Evolutionary conservation across 2,113 vertebrate species (phyloP).

Genomic region (Girardinichthys multiradiatus): DNA sequence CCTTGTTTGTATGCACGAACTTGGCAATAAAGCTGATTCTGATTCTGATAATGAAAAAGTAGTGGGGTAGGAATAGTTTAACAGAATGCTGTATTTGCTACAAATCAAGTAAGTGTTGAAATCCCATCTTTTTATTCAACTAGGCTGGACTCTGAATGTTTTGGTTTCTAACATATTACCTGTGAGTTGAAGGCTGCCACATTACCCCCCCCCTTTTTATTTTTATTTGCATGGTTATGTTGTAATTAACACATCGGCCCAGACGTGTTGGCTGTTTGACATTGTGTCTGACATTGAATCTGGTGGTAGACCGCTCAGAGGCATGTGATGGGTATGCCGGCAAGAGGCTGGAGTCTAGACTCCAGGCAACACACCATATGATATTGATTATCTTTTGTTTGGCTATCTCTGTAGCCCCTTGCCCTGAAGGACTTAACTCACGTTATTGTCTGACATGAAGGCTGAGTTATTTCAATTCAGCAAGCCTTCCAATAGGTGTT

Average conservation of each 20-base stretch:
- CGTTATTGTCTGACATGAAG: conserved; percentile 72
- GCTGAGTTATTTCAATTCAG: conserved; percentile 69
- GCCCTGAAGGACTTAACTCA: conserved; percentile 74
- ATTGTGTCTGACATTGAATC: conserved; percentile 78
- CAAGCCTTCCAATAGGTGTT: conserved; percentile 30
- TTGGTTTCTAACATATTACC: background rate
- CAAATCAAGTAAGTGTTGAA: background rate
- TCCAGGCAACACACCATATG: conserved; percentile 75
- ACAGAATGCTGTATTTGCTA: background rate
- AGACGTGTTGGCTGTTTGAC: conserved; percentile 69
- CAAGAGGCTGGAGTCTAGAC: conserved; percentile 71
- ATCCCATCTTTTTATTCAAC: background rate
- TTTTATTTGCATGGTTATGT: conserved; percentile 49
- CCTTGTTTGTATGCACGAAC: no score
- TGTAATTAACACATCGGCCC: conserved; percentile 67
- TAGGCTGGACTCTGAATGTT: background rate
- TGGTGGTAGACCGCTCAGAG: conserved; percentile 66
- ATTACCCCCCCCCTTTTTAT: background rate
- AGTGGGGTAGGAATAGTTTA: background rate
- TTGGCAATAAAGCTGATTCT: no score
- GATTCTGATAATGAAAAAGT: no score
- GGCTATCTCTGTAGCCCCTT: conserved; percentile 74
- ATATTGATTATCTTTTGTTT: conserved; percentile 84
- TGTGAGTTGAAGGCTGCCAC: conserved; percentile 24
- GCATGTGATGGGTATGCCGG: conserved; percentile 68